A percentile compares a stretch with the other conserved stretches of the same genome.
Evolutionary conservation across 2,888 invertebrate genomes (phyloP).

Genomic region (Melinopterus prodromus): DNA sequence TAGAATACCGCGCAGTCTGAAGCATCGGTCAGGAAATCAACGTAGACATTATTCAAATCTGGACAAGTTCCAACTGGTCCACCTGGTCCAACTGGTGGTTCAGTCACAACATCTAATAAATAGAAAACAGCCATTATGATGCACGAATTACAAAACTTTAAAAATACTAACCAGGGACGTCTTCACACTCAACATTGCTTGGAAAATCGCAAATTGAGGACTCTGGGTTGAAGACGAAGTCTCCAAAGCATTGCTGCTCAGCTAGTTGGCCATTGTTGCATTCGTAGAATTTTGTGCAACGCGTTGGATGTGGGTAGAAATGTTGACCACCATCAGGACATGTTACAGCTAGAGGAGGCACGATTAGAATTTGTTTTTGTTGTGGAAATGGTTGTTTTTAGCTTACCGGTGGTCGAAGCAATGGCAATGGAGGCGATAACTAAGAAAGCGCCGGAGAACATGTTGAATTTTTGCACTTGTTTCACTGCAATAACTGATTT

Average conservation of each 20-base stretch:
- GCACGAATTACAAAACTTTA: neutral
- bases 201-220: constrained; percentile 30
- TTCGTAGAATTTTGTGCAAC: constrained; percentile 30
- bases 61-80: constrained; percentile 34
- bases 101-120: neutral
- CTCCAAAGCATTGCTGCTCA: constrained; percentile 16
- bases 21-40: constrained; percentile 29
- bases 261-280: constrained; percentile 28
- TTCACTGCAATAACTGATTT: neutral
- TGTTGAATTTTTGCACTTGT: neutral
- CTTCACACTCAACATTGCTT: constrained; percentile 15
- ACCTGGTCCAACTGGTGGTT: constrained; percentile 20
- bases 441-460: neutral
- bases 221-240: constrained; percentile 23
- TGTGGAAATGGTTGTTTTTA: neutral
- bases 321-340: constrained; percentile 29
- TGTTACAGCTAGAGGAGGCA: neutral
- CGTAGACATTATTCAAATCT: constrained; percentile 26
- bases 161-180: constrained; percentile 8
- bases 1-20: constrained; percentile 34
- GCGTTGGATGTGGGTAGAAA: constrained; percentile 29
- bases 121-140: neutral
- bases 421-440: neutral
- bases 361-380: neutral
- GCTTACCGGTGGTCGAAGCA: neutral